Conservation (phyloP, 2,888 invertebrate species). For the Dasypogon diadema region DNA sequence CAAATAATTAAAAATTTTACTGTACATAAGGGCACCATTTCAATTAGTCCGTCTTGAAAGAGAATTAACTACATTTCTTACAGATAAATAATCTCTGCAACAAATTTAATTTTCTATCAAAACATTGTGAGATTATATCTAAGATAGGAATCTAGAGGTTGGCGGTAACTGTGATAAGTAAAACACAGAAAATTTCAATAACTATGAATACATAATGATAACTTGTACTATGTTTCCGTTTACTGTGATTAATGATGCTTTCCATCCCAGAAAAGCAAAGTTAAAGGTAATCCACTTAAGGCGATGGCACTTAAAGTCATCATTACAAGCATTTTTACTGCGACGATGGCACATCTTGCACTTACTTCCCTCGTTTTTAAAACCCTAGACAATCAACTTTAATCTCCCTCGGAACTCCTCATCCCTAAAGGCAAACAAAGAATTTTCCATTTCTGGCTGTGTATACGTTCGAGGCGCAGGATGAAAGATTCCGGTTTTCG, state of each 20-base stretch:
- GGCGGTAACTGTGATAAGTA: too few relatives aligned
- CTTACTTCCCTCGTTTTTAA: slow-evolving; percentile 67
- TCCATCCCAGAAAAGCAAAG: slow-evolving; percentile 60
- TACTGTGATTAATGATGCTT: slow-evolving; percentile 61
- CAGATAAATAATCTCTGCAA: too few relatives aligned
- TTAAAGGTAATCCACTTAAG: slow-evolving; percentile 69
- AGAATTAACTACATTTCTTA: too few relatives aligned
- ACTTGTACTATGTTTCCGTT: background rate
- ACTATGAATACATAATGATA: too few relatives aligned
- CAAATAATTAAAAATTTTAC: too few relatives aligned
- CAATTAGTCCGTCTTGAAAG: too few relatives aligned
- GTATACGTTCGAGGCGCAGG: background rate
- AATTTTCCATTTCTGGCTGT: slow-evolving; percentile 14
- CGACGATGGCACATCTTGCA: slow-evolving; percentile 69
- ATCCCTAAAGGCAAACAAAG: slow-evolving; percentile 19
- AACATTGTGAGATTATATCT: too few relatives aligned
- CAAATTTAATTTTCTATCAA: too few relatives aligned
- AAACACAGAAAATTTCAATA: slow-evolving; percentile 28
- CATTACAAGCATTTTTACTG: slow-evolving; percentile 69
- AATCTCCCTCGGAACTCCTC: slow-evolving; percentile 30
- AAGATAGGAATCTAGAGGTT: too few relatives aligned
- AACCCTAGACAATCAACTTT: slow-evolving; percentile 47
- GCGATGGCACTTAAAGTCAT: slow-evolving; percentile 69
- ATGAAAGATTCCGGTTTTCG: background rate
- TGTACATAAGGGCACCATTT: too few relatives aligned